Base-by-base conservation (phyloP, 1,140 invertebrate genomes). In the Stegodyphus mimosarum region DNA sequence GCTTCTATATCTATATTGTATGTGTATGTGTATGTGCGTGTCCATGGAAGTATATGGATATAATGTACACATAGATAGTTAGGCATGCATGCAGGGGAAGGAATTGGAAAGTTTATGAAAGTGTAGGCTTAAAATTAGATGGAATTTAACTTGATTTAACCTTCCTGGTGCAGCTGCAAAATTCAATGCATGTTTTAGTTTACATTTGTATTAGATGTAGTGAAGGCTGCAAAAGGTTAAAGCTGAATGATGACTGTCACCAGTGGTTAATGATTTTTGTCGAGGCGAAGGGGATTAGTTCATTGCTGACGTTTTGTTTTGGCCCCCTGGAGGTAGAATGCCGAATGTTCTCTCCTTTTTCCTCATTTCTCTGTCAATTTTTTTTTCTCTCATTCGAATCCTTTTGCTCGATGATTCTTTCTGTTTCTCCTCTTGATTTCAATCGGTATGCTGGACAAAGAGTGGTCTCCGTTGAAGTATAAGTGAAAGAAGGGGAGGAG, bases 391-490 rank as follows among this genome's bases (percentile, higher is more conserved):
- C 51, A 17, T 52, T 6, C 9, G 49, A 73, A 17, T 52, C 13
- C 13, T 66, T 11, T 66, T n/a, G 6, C 7, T 11, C 7, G 7
- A n/a, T 66, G 7, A n/a, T 6, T 7, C 64, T 7, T 66, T 66
- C 64, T 17, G 11, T 66, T n/a, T 7, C n/a, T 66, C 64, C 64
- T 66, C 64, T 66, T 66, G 64, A 66, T 66, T 66, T 17, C 64
- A 17, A 66, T 73, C 71, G 71, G 10, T 53, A 11, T 51, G 71
- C 71, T 51, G 71, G 71, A 73, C 71, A 73, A 73, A 73, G 18
- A 51, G n/a, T n/a, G n/a, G n/a, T n/a, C n/a, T n/a, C n/a, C n/a
- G n/a, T n/a, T n/a, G n/a, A n/a, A n/a, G n/a, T n/a, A n/a, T n/a
- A n/a, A n/a, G n/a, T n/a, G n/a, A n/a, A n/a, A 17, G 50, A 50